These are phyloP conservation scores for Myotis planiceps DNA, from an alignment of 2,797 vertebrate genomes.

Conservation along the genomic window DNA sequence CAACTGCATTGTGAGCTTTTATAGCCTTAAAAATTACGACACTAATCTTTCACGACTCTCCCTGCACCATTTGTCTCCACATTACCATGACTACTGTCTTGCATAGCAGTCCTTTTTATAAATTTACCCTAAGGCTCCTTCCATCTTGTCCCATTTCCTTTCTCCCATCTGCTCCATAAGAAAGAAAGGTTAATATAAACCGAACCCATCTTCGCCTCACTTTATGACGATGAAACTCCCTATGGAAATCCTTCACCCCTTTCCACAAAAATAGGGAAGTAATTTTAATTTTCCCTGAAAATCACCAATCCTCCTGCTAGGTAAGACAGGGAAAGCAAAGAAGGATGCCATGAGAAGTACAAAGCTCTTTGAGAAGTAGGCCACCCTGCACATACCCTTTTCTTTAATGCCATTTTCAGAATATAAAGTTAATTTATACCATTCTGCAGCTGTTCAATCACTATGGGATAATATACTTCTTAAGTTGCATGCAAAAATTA, in stretches of 20 bases:
- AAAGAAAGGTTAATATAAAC: background rate
- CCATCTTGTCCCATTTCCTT: conserved; percentile 3
- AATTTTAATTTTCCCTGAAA: conserved; percentile 35
- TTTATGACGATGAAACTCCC: background rate
- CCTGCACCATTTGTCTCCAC: background rate
- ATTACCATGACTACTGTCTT: background rate
- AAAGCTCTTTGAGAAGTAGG: background rate
- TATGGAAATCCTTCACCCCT: background rate
- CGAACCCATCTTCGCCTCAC: background rate
- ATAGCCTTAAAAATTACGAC: background rate
- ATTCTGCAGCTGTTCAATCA: background rate
- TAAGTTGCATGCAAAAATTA: background rate
- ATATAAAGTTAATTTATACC: background rate
- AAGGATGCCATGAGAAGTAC: background rate
- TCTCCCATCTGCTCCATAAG: conserved; percentile 16
- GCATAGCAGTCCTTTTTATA: background rate
- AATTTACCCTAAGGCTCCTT: conserved; percentile 35
- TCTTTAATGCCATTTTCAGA: background rate
- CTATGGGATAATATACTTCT: background rate
- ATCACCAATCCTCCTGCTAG: background rate
- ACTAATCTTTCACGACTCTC: background rate
- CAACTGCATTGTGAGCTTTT: background rate
- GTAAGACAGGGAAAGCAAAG: background rate
- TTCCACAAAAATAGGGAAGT: background rate
- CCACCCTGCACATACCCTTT: background rate